These are phyloP conservation scores for Lasiurus cinereus DNA, from an alignment of 2,113 vertebrate species.

Conservation along the genomic window DNA sequence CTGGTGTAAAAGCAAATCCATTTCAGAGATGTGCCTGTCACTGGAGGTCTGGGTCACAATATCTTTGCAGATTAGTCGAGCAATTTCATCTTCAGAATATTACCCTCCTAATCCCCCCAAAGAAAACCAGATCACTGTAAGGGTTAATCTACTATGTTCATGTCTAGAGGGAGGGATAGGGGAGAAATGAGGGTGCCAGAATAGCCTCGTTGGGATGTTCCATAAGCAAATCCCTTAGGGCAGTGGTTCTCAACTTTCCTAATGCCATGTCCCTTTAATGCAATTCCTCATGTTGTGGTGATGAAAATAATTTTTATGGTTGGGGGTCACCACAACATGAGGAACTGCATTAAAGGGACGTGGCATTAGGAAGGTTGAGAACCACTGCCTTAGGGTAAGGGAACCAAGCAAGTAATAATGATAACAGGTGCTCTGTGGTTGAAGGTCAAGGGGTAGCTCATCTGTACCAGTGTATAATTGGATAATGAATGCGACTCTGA, in stretches of 20 bases:
- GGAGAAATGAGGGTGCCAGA: neutral
- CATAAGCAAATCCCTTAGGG: neutral
- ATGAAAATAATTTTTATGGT: no score
- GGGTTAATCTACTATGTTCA: neutral
- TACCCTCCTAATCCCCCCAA: neutral
- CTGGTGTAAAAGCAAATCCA: accelerated
- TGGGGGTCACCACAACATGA: no score
- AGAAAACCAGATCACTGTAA: neutral
- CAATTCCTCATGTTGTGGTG: no score
- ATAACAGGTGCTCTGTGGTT: neutral
- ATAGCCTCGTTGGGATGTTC: neutral
- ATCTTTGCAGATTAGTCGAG: neutral
- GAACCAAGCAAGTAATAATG: neutral
- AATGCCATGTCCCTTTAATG: no score
- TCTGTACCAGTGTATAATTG: neutral
- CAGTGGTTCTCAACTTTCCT: no score
- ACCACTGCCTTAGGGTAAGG: neutral
- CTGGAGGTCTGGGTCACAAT: neutral
- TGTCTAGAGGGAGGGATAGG: neutral
- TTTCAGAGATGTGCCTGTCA: neutral
- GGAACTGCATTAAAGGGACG: no score
- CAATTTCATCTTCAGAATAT: neutral
- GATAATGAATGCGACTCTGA: neutral
- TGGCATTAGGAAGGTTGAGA: no score
- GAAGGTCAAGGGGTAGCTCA: neutral